A percentile compares a stretch with the other conserved stretches of the same genome.
These are phyloP conservation scores for Gonioctena quinquepunctata DNA, from an alignment of 1,140 invertebrate genomes.

Conservation along the genomic window DNA sequence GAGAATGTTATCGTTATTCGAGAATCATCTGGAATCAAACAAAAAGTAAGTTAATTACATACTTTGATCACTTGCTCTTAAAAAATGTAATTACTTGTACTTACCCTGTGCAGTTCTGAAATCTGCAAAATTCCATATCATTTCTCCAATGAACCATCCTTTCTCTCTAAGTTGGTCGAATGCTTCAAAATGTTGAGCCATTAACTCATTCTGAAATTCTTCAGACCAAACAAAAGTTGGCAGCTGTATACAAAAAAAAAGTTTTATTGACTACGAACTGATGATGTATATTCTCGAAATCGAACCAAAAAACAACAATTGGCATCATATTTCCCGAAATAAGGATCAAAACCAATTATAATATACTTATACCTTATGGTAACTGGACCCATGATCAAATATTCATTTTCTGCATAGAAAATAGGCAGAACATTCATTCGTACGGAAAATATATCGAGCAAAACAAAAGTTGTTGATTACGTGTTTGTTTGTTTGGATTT, in stretches of 20 bases:
- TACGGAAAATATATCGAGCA: no score
- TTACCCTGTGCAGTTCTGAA: constrained; percentile 54
- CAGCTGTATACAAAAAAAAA: no score
- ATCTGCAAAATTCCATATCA: constrained; percentile 95
- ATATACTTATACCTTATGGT: no score
- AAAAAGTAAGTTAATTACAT: no score
- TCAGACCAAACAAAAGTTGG: constrained; percentile 90
- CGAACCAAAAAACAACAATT: background rate
- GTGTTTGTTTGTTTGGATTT: no score
- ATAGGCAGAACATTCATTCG: no score
- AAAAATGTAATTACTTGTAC: constrained; percentile 8
- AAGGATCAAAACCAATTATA: no score
- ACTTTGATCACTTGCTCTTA: background rate
- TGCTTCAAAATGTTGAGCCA: constrained; percentile 85
- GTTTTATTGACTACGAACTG: constrained; percentile 14
- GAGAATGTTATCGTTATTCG: no score
- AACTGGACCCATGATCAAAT: no score
- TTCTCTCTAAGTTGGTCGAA: constrained; percentile 79
- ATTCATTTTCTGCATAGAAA: no score
- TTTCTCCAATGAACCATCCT: constrained; percentile 90
- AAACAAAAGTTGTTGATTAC: no score
- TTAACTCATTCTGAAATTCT: constrained; percentile 86
- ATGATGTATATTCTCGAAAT: background rate
- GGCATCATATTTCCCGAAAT: background rate
- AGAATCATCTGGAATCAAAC: no score